Percentiles rank a stretch among this genome's conserved stretches.
Evolutionary conservation across 1,140 invertebrate species (phyloP).

Genomic region (Bombus consobrinus): DNA sequence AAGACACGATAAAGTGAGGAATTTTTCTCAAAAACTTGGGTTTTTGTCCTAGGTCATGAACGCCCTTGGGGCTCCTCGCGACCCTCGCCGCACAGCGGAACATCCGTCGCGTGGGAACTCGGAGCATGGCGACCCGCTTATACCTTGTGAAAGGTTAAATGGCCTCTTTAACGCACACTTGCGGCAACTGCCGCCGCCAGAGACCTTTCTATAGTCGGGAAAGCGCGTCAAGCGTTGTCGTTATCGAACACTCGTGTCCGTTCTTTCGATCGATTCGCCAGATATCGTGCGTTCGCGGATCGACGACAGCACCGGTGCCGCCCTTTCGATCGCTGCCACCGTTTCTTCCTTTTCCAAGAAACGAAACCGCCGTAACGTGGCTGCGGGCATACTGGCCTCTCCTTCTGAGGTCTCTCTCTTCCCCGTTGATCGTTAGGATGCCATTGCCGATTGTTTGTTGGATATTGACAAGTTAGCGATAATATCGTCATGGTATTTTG

Average conservation of each 20-base stretch:
- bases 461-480: neutral
- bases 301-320: conserved; percentile 18
- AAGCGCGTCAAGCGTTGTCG: conserved; percentile 62
- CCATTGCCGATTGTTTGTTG: neutral
- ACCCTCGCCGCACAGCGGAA: conserved; percentile 50
- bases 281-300: conserved; percentile 56
- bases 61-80: neutral
- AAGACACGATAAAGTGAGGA: neutral
- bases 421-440: neutral
- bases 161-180: conserved; percentile 72
- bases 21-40: neutral
- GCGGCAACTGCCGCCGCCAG: conserved; percentile 43
- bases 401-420: neutral
- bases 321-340: conserved; percentile 15
- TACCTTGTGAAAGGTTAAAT: conserved; percentile 72
- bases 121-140: conserved; percentile 69
- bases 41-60: neutral
- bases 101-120: conserved; percentile 70
- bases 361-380: neutral
- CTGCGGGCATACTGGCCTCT: neutral
- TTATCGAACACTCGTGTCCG: conserved; percentile 64
- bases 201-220: conserved; percentile 68
- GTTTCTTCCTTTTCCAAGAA: conserved; percentile 1
- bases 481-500: neutral
- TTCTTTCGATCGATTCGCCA: conserved; percentile 55